phyloP scores from a whole-genome alignment of 2,888 invertebrate genomes.

The Notodonta dromedarius region DNA sequence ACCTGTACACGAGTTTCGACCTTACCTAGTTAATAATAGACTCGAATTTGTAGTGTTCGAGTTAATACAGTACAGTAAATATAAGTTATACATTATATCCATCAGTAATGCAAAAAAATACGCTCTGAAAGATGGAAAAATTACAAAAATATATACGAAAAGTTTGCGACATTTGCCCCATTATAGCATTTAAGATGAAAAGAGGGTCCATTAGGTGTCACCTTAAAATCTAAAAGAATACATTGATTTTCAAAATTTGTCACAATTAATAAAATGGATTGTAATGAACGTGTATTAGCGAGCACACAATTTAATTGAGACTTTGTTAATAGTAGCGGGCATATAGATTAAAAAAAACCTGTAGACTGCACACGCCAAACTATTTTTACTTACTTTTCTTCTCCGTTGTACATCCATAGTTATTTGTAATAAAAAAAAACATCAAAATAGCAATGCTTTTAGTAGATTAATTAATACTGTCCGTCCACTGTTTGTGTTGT shows the following conservation, averaged over 20 bases:
- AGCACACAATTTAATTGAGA: constrained; percentile 24
- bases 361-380: constrained; percentile 75
- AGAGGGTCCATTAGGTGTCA: background rate
- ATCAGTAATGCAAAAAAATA: background rate
- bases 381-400: constrained; percentile 34
- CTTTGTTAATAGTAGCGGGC: constrained; percentile 18
- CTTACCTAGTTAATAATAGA: background rate
- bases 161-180: constrained; percentile 23
- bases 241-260: background rate
- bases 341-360: constrained; percentile 29
- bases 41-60: background rate
- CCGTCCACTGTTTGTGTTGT: constrained; percentile 17
- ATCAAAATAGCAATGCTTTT: constrained; percentile 17
- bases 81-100: background rate
- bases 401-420: constrained; percentile 19
- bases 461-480: constrained; percentile 10
- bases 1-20: background rate
- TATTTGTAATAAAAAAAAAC: constrained; percentile 33
- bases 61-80: background rate
- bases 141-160: too few relatives aligned
- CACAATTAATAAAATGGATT: background rate
- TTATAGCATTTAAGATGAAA: constrained; percentile 11
- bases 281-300: background rate
- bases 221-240: background rate
- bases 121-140: background rate